Conservation (phyloP, 2,888 invertebrate species). For the Agrilus biguttatus region DNA sequence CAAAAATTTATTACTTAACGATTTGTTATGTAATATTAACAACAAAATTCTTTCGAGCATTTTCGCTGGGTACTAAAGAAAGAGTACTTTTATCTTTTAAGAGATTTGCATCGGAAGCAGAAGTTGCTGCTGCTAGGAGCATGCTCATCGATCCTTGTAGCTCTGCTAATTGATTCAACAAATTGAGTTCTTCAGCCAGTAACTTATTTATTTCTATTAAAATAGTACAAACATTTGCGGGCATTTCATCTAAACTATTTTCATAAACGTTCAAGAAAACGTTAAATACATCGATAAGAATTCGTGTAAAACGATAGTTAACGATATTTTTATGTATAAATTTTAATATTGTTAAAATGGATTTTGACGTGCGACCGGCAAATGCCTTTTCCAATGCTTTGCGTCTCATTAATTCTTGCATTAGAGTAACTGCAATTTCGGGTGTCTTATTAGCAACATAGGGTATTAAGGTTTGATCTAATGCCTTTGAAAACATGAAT, state of each 20-base stretch:
- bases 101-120: constrained; percentile 27
- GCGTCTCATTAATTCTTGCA: constrained; percentile 78
- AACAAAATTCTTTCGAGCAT: constrained; percentile 41
- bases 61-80: constrained; percentile 24
- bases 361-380: constrained; percentile 52
- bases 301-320: constrained; percentile 57
- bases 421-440: constrained; percentile 61
- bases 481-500: constrained; percentile 70
- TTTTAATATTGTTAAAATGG: constrained; percentile 49
- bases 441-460: constrained; percentile 51
- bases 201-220: constrained; percentile 45
- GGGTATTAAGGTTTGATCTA: constrained; percentile 51
- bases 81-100: constrained; percentile 19
- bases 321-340: constrained; percentile 59
- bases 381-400: constrained; percentile 65
- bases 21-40: constrained; percentile 32
- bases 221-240: constrained; percentile 44
- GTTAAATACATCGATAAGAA: constrained; percentile 59
- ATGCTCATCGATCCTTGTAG: constrained; percentile 57
- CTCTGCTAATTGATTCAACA: constrained; percentile 47
- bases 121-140: constrained; percentile 47
- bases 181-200: constrained; percentile 51
- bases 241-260: constrained; percentile 44
- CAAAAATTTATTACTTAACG: too few species aligned
- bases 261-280: constrained; percentile 64